Conservation (phyloP, 2,888 invertebrate genomes). For the Eristalis arbustorum region DNA sequence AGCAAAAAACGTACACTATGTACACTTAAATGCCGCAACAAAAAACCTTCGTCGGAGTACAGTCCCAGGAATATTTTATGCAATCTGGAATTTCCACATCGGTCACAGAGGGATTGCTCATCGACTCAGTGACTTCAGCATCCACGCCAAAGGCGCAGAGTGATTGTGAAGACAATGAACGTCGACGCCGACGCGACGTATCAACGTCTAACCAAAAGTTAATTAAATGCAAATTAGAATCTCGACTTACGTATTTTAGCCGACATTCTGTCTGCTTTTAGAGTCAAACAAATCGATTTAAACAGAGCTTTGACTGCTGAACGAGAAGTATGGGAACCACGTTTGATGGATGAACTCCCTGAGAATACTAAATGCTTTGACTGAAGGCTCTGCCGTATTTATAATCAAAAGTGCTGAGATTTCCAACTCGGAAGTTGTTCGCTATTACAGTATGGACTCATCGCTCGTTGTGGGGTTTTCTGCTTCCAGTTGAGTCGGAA, state of each 20-base stretch:
- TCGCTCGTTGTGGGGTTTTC: slow-evolving; percentile 18
- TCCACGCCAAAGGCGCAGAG: no score
- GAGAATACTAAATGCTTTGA: slow-evolving; percentile 34
- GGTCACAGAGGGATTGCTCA: no score
- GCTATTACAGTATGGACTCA: not conserved
- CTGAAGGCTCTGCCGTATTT: slow-evolving; percentile 35
- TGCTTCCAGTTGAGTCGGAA: not conserved
- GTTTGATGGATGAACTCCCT: not conserved
- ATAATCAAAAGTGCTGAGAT: slow-evolving; percentile 29
- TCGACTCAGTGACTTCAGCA: no score
- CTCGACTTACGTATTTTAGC: slow-evolving; percentile 10
- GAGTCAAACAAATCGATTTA: not conserved
- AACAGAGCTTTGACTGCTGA: not conserved
- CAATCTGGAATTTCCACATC: no score
- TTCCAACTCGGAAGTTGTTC: slow-evolving; percentile 35
- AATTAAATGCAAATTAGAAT: not conserved
- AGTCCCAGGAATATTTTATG: no score
- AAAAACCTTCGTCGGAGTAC: no score
- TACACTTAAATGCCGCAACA: no score
- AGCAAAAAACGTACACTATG: no score
- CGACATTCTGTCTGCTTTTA: slow-evolving; percentile 10
- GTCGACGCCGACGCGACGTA: no score
- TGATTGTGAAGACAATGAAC: no score
- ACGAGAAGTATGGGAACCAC: not conserved
- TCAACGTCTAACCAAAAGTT: not conserved